phyloP scores from a whole-genome alignment of 2,113 vertebrate genomes.

The Diadophis punctatus region DNA sequence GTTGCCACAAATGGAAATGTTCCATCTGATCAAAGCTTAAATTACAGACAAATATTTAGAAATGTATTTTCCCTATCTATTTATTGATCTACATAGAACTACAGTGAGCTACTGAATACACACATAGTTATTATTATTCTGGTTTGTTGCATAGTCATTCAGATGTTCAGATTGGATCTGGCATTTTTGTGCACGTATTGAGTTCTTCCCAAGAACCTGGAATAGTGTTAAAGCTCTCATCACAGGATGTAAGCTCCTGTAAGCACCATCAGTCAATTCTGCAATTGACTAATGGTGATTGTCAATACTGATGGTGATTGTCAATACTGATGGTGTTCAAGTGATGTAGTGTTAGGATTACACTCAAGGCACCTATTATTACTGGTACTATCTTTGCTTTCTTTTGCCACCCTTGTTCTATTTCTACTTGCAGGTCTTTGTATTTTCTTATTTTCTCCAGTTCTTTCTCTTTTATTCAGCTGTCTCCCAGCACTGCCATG shows the following conservation, averaged over 20 bases:
- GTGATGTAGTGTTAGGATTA: neutral
- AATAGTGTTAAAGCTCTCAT: neutral
- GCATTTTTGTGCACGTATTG: neutral
- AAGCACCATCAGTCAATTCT: neutral
- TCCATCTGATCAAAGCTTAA: neutral
- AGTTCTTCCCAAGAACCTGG: neutral
- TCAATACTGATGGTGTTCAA: neutral
- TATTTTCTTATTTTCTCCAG: neutral
- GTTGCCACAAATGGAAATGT: slow-evolving; percentile 16
- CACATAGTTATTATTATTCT: neutral
- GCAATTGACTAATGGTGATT: neutral
- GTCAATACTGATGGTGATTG: neutral
- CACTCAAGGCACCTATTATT: neutral
- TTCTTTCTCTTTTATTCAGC: neutral
- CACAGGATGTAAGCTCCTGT: neutral
- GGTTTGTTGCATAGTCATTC: neutral
- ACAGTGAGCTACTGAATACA: neutral
- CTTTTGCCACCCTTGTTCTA: neutral
- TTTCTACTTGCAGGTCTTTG: neutral
- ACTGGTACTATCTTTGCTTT: neutral
- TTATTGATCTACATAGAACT: neutral
- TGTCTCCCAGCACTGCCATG: neutral
- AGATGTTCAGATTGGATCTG: neutral
- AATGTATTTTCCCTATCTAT: neutral
- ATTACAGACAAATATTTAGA: slow-evolving; percentile 10